Conservation (phyloP, 2,113 vertebrate species). For the Sula dactylatra region DNA sequence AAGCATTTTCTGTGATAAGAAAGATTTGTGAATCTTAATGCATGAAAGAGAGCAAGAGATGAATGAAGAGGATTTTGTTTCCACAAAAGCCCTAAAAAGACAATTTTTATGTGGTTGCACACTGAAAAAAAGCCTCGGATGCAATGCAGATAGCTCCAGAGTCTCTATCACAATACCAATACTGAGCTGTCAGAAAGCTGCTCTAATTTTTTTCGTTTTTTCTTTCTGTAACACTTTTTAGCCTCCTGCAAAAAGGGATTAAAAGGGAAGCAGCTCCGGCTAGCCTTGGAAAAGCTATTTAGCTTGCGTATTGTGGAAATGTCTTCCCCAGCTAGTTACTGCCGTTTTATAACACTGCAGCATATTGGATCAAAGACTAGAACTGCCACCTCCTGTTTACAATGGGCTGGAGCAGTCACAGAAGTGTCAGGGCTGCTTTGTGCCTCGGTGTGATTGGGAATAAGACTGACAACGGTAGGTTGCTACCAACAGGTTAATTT, state of each 20-base stretch:
- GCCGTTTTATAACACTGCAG: conserved; percentile 35
- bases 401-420: background rate
- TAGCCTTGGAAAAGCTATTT: conserved; percentile 37
- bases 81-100: background rate
- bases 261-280: background rate
- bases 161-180: background rate
- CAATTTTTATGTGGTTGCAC: background rate
- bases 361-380: conserved; percentile 29
- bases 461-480: background rate
- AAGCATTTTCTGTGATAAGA: background rate
- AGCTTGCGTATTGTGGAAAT: background rate
- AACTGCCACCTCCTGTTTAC: conserved; percentile 59
- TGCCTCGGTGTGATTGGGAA: background rate
- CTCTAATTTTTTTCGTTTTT: background rate
- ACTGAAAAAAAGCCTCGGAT: background rate
- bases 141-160: background rate
- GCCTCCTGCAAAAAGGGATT: background rate
- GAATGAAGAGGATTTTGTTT: background rate
- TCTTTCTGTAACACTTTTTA: background rate
- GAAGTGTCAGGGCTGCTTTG: conserved; percentile 13
- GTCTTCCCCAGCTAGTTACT: conserved; percentile 10
- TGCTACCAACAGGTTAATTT: background rate
- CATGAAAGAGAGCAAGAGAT: background rate
- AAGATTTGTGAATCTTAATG: background rate
- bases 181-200: background rate